Evolutionary conservation across 37 sponge, comb jelly and placozoan genomes (phyloP).

Genomic region (Geodia barretti): DNA sequence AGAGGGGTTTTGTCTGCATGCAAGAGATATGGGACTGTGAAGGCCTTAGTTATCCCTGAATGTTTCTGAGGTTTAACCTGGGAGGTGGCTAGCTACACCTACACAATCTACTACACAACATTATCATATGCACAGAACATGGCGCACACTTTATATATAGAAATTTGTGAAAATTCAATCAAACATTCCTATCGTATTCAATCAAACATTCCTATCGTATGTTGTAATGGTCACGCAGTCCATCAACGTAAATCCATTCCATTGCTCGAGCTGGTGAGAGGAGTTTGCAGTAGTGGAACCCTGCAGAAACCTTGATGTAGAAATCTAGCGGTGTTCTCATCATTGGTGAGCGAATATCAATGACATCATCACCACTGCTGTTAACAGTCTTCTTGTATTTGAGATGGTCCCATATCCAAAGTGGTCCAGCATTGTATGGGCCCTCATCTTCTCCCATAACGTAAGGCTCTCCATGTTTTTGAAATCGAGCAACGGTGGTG

Average conservation of each 20-base stretch:
- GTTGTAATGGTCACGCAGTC: slow-evolving; percentile 67
- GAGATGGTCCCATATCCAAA: slow-evolving; percentile 74
- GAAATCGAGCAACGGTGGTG: slow-evolving; percentile 56
- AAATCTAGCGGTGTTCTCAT: slow-evolving; percentile 69
- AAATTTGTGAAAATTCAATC: no score
- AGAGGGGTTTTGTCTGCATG: no score
- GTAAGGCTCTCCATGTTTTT: slow-evolving; percentile 62
- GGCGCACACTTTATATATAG: no score
- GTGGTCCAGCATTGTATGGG: slow-evolving; percentile 81
- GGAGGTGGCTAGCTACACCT: no score
- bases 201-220: no score
- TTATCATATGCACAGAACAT: no score
- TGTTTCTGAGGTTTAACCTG: no score
- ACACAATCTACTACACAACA: no score
- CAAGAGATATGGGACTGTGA: no score
- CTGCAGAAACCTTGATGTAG: slow-evolving; percentile 52
- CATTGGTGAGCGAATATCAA: slow-evolving; percentile 67
- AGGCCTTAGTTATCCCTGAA: no score
- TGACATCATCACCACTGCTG: slow-evolving; percentile 38
- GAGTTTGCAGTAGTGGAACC: slow-evolving; percentile 90
- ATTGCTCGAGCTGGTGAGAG: slow-evolving; percentile 82
- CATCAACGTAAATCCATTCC: slow-evolving; percentile 91
- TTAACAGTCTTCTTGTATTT: slow-evolving; percentile 43
- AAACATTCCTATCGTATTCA: no score
- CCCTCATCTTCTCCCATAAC: slow-evolving; percentile 83